These are phyloP conservation scores for Prochilodus magdalenae DNA, from an alignment of 2,113 vertebrate genomes.

Conservation along the genomic window DNA sequence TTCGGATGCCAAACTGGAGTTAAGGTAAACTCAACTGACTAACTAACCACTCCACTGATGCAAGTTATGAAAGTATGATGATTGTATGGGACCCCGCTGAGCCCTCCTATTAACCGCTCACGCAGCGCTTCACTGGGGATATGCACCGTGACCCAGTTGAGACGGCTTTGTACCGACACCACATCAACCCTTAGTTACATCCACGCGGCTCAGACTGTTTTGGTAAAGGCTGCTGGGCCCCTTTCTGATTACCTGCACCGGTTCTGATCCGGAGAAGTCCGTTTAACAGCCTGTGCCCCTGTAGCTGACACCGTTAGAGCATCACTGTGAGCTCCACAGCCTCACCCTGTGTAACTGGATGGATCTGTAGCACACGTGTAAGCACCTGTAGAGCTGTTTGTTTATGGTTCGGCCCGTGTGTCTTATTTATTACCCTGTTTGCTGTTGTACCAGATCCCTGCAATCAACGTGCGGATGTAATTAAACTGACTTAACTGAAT, in stretches of 20 bases:
- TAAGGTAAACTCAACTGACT: too few species aligned
- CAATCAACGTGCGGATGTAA: not conserved
- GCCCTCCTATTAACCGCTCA: too few species aligned
- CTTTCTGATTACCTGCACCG: not conserved
- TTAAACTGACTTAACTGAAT: not conserved
- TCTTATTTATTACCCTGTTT: not conserved
- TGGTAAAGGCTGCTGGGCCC: not conserved
- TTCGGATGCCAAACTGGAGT: too few species aligned
- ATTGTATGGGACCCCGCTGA: too few species aligned
- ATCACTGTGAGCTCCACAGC: not conserved
- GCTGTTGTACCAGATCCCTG: not conserved
- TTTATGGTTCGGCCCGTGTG: not conserved
- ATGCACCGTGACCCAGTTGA: not conserved
- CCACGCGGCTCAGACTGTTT: not conserved
- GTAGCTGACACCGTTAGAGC: not conserved
- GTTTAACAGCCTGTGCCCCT: not conserved
- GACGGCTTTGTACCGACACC: conserved; percentile 7
- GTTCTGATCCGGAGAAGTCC: too few species aligned
- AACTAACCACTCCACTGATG: too few species aligned
- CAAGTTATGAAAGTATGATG: too few species aligned
- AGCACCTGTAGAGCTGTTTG: not conserved
- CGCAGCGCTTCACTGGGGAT: not conserved
- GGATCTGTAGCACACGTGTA: not conserved
- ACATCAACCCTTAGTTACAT: not conserved
- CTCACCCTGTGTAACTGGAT: not conserved